Evolutionary conservation across 92 coral and sea anemone species (phyloP), one percentile per base, ranked within the genome.

Genomic region (Chrysogorgia sp.): DNA sequence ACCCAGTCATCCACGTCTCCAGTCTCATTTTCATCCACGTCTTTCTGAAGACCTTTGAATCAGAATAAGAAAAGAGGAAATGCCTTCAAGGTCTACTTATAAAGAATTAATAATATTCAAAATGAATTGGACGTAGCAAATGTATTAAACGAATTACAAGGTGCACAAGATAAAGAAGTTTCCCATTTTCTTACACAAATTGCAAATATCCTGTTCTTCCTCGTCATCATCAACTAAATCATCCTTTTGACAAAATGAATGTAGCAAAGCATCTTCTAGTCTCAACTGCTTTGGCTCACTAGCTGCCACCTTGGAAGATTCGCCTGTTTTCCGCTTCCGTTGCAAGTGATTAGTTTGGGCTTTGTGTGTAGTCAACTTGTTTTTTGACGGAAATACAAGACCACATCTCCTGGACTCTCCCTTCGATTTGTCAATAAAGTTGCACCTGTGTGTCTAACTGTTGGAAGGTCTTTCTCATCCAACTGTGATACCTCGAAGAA

Each of bases 401-500:
- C 77, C 83, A 79, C 76, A 79, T 66, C 72, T 63, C 40, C 76
- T 63, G 26, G 48, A 29, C 0, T 67, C 63, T 32, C 61, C 57
- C 34, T 76, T 50, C 17, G 60, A 69, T 1, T 67, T 63, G 35
- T 31, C 62, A 21, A 79, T 50, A 49, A 65, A 66, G 57, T 45
- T 55, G 17, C 84, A 79, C 19, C n/a, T 53, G 65, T 76, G 81
- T 35, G 34, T 43, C 40, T 26, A 32, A 49, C 55, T 1, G 74
- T 66, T 22, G 74, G 74, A 66, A 37, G 75, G 24, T 23, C 58
- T 10, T 45, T 68, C 59, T 68, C 58, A 24, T 68, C 24, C 75
- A 68, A 26, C 24, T 45, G 17, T 6, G 31, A 84, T 66, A 78
- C 66, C 71, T 78, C 84, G 61, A 84, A 52, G 71, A 84, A 84